Evolutionary conservation across 2,113 vertebrate species (phyloP).

Genomic region (Mesoclemmys tuberculata): DNA sequence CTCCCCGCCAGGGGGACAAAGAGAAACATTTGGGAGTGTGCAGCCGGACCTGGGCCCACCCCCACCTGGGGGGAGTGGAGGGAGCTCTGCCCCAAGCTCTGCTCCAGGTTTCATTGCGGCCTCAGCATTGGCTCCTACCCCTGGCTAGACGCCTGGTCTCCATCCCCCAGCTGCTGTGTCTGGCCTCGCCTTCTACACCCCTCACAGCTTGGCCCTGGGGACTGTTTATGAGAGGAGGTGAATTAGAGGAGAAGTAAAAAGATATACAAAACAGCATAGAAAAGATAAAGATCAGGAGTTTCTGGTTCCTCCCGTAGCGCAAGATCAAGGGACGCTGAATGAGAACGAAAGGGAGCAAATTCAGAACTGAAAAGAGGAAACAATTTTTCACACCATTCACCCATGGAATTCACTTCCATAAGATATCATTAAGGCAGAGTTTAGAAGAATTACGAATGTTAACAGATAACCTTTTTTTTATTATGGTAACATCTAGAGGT

Average conservation of each 20-base stretch:
- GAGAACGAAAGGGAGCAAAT: background rate
- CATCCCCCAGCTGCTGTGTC: too few species aligned
- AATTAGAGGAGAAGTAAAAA: background rate
- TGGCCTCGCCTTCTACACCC: too few species aligned
- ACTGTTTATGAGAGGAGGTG: background rate
- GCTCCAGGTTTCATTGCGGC: too few species aligned
- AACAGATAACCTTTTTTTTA: too few species aligned
- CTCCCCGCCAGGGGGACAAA: conserved; percentile 25
- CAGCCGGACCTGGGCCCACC: too few species aligned
- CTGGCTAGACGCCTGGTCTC: too few species aligned
- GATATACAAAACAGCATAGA: too few species aligned
- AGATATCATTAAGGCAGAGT: background rate
- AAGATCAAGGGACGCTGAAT: fast-evolving
- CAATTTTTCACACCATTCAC: background rate
- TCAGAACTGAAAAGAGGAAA: background rate
- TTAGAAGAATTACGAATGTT: background rate
- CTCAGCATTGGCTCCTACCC: too few species aligned
- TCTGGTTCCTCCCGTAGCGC: background rate
- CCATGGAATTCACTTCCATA: background rate
- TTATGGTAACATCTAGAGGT: background rate
- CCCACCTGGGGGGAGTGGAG: too few species aligned
- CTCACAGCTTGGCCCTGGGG: too few species aligned
- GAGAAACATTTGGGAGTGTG: background rate
- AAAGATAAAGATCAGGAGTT: background rate
- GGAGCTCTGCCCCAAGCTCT: too few species aligned